Evolutionary conservation across 2,113 vertebrate genomes (phyloP).

Genomic region (Garra rufa): DNA sequence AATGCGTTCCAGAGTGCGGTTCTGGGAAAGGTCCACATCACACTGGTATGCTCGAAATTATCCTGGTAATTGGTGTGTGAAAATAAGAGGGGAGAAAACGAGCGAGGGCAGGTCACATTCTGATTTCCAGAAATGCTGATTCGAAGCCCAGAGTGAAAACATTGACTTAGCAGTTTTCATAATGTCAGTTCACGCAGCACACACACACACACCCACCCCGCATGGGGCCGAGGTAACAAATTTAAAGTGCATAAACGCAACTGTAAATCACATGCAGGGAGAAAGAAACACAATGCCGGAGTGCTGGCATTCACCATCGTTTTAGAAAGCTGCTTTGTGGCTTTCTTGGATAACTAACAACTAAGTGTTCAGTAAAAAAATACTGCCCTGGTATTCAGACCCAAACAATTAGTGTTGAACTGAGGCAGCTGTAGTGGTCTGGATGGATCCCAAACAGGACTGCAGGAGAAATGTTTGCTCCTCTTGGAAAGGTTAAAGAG

Average conservation of each 20-base stretch:
- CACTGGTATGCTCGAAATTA: constrained; percentile 41
- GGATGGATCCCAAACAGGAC: constrained; percentile 39
- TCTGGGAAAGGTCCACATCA: constrained; percentile 35
- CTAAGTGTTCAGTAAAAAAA: constrained; percentile 71
- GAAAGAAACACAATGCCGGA: constrained; percentile 63
- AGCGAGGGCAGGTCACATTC: constrained; percentile 40
- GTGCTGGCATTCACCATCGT: constrained; percentile 57
- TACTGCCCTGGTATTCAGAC: constrained; percentile 62
- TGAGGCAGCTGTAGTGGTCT: constrained; percentile 53
- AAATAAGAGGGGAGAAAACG: constrained; percentile 57
- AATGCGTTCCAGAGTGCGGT: constrained; percentile 32
- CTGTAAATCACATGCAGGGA: constrained; percentile 67
- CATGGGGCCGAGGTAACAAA: constrained; percentile 66
- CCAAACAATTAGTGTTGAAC: constrained; percentile 68
- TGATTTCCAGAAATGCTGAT: constrained; percentile 45
- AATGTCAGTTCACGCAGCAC: constrained; percentile 58
- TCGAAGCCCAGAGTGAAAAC: constrained; percentile 49
- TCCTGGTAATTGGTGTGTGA: constrained; percentile 46
- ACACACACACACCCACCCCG: constrained; percentile 19
- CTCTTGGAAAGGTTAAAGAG: constrained; percentile 17
- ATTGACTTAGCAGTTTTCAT: constrained; percentile 60
- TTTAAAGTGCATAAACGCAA: constrained; percentile 60
- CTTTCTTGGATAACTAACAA: constrained; percentile 66
- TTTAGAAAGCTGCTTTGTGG: constrained; percentile 69
- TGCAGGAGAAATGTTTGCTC: constrained; percentile 39